Evolutionary conservation across 2,797 vertebrate species (phyloP).

Genomic region (Acanthis flammea): DNA sequence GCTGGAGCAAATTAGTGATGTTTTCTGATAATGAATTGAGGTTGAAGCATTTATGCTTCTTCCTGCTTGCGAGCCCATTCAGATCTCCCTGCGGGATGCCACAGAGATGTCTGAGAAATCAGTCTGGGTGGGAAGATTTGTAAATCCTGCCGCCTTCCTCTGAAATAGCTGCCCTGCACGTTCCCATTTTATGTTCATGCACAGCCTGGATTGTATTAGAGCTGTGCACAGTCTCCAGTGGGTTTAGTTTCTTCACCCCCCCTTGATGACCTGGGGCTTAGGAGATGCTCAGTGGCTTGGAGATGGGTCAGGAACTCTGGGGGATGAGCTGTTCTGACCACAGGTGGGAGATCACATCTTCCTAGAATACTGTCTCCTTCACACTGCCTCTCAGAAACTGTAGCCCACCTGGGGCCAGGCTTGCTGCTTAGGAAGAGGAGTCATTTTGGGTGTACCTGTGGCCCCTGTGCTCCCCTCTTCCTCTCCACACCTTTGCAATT

Average conservation of each 20-base stretch:
- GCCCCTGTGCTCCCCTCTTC: background rate
- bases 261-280: background rate
- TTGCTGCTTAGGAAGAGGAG: background rate
- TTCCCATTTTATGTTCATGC: background rate
- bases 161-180: background rate
- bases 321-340: background rate
- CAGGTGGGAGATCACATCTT: background rate
- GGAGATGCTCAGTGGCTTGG: background rate
- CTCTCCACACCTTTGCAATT: slow-evolving; percentile 49
- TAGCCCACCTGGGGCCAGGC: background rate
- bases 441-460: background rate
- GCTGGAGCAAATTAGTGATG: slow-evolving; percentile 33
- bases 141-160: background rate
- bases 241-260: background rate
- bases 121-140: slow-evolving; percentile 17
- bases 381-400: background rate
- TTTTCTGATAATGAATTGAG: slow-evolving; percentile 56
- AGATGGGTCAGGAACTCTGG: background rate
- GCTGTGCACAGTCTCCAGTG: background rate
- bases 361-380: background rate
- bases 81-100: background rate
- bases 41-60: slow-evolving; percentile 4
- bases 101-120: background rate
- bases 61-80: background rate
- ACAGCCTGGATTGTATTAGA: background rate